Evolutionary conservation across 1,140 invertebrate genomes (phyloP), one percentile per base, ranked within the genome.

Genomic region (Centruroides vittatus): DNA sequence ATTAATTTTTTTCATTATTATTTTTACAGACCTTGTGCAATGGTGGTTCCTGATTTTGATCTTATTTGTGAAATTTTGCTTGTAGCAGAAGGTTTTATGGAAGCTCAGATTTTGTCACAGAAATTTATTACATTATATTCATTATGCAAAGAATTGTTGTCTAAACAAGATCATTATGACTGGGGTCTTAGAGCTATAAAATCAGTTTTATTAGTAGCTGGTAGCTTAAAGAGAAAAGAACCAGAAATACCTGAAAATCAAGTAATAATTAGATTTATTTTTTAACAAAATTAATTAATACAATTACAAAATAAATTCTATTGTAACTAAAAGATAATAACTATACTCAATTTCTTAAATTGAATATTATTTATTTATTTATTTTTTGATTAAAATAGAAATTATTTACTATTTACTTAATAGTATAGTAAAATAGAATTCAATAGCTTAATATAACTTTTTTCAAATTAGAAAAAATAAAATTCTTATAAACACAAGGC

Each of bases 21-120:
- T 70, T 80, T 10, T 82, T 82, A 63, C 81, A 78, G 89, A 69
- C 93, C 93, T 3, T 96, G 93, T 76, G 93, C 93, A 54, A 97
- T 98, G 94, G 91, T 95, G 3, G 93, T 97, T 3, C 94, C 93
- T 3, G 94, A 97, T 76, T 95, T 96, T 74, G 93, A 95, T 73
- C 75, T 98, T 54, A 97, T 98, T 70, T 95, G 91, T 75, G 94
- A 98, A 79, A 97, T 98, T 66, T 97, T 97, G 93, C 84, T 97
- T 71, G 93, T 97, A 0, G 93, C 93, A 47, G 93, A 97, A 79
- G 94, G 93, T 34, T 98, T 98, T 73, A 86, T 96, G 72, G 93
- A 97, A 67, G 93, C 93, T 0, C 83, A 86, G 69, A 81, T 94
- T 34, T 76, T 97, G 41, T 93, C 93, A 1, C 79, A 93, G 65